phyloP scores from a whole-genome alignment of 2,797 vertebrate genomes.

The Momotus momota region DNA sequence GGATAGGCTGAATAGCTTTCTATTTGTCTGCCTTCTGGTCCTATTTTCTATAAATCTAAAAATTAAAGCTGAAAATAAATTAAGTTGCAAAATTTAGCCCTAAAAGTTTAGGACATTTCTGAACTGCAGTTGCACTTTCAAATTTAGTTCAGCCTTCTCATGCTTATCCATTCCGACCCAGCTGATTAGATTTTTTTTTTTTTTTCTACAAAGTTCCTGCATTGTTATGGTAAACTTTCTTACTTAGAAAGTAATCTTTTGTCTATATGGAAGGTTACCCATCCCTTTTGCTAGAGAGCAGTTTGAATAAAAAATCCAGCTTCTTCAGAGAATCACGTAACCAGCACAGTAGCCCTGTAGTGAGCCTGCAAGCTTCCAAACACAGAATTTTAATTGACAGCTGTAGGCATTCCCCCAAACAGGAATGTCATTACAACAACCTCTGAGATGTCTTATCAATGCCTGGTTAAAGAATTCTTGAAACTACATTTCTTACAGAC shows the following conservation, averaged over 20 bases:
- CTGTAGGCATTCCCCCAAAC: background rate
- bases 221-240: background rate
- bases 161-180: background rate
- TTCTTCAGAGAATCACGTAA: background rate
- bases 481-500: constrained; percentile 79
- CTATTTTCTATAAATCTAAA: constrained; percentile 7
- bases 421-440: background rate
- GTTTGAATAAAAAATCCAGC: background rate
- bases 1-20: background rate
- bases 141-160: background rate
- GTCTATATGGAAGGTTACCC: background rate
- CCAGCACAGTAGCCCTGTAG: background rate
- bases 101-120: background rate
- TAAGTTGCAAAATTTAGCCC: background rate
- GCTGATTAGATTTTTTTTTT: background rate
- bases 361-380: background rate
- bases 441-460: background rate
- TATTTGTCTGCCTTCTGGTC: background rate
- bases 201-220: background rate
- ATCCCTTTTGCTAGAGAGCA: background rate
- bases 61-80: background rate
- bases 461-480: background rate
- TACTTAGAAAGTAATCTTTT: background rate
- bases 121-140: background rate
- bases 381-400: background rate